Evolutionary conservation across 2,797 vertebrate genomes (phyloP).

Genomic region (Neostethus bicornis): DNA sequence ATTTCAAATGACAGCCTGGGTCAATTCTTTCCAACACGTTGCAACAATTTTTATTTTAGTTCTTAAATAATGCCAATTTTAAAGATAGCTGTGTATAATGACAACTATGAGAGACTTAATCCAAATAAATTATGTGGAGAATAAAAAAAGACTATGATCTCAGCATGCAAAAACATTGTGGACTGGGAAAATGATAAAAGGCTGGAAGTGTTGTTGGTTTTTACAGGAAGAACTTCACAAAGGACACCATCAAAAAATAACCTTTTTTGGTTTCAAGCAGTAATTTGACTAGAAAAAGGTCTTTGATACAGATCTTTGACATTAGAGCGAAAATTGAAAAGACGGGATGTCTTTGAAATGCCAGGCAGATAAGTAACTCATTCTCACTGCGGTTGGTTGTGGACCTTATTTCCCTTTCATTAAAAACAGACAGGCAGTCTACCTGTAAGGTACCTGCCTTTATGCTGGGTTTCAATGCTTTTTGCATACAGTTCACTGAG

Average conservation of each 20-base stretch:
- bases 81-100: slow-evolving; percentile 38
- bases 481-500: slow-evolving; percentile 33
- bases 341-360: slow-evolving; percentile 49
- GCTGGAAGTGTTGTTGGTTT: slow-evolving; percentile 28
- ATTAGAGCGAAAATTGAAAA: slow-evolving; percentile 30
- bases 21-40: slow-evolving; percentile 10
- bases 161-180: slow-evolving; percentile 10
- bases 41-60: slow-evolving; percentile 22
- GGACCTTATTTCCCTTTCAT: slow-evolving; percentile 59
- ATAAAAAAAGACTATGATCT: slow-evolving; percentile 42
- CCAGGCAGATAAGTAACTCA: slow-evolving; percentile 43
- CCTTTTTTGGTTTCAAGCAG: slow-evolving; percentile 15
- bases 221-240: slow-evolving; percentile 33
- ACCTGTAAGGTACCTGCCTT: slow-evolving; percentile 22
- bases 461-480: slow-evolving; percentile 29
- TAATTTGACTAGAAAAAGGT: slow-evolving; percentile 33
- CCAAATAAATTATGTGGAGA: slow-evolving; percentile 38
- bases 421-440: slow-evolving; percentile 56
- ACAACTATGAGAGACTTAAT: slow-evolving; percentile 28
- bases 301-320: slow-evolving; percentile 38
- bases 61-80: slow-evolving; percentile 23
- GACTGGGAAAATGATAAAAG: slow-evolving; percentile 55
- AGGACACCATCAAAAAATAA: slow-evolving; percentile 14
- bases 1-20: neutral
- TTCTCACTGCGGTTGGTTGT: slow-evolving; percentile 7